Conservation (phyloP, 53 echinoderm and acorn worm species). For the Temnopleurus reevesii region DNA sequence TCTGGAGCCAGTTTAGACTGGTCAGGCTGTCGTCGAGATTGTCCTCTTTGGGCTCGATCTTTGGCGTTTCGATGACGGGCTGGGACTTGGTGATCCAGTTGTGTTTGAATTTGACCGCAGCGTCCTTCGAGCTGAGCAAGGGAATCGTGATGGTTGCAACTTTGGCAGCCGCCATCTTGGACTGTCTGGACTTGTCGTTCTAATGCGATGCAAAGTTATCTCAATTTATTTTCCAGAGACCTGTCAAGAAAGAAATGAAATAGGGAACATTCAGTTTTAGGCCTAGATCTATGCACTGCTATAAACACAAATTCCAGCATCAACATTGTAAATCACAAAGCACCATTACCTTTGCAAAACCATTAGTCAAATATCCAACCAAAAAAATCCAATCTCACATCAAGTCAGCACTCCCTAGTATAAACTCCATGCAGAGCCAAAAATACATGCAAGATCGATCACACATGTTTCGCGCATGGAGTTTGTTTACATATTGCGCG, state of each 20-base stretch:
- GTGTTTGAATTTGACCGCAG: conserved; percentile 78
- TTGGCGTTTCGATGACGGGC: conserved; percentile 19
- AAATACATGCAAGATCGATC: not conserved
- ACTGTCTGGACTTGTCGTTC: not conserved
- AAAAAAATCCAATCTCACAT: no score
- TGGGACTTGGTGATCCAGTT: conserved; percentile 77
- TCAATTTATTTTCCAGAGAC: not conserved
- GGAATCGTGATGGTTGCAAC: conserved; percentile 66
- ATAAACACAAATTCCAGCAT: no score
- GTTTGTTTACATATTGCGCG: conserved; percentile 29
- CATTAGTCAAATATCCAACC: no score
- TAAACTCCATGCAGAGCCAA: not conserved
- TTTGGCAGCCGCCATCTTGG: conserved; percentile 58
- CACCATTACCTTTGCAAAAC: not conserved
- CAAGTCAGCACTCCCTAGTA: not conserved
- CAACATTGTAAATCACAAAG: not conserved
- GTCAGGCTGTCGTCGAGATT: conserved; percentile 95
- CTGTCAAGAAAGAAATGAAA: no score
- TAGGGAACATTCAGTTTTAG: no score
- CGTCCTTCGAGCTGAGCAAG: conserved; percentile 72
- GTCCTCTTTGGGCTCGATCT: conserved; percentile 53
- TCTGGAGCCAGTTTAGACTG: conserved; percentile 96
- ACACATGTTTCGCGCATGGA: not conserved
- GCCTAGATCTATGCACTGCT: no score
- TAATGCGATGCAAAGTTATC: not conserved